phyloP scores from a whole-genome alignment of 2,113 vertebrate species.

The Morone saxatilis region DNA sequence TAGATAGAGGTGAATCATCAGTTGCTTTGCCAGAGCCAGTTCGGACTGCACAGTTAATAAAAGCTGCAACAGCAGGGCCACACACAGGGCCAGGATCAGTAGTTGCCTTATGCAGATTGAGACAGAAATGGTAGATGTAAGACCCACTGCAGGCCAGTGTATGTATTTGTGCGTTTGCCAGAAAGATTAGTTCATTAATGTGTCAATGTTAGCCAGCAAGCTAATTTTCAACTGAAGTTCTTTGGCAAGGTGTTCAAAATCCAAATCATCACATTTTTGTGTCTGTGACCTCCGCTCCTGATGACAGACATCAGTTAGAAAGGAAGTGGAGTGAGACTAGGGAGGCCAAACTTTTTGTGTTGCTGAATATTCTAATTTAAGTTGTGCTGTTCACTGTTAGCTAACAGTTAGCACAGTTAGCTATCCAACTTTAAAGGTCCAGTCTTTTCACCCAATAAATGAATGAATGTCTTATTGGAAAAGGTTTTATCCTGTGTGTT shows the following conservation, averaged over 20 bases:
- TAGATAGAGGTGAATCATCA: background rate
- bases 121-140: background rate
- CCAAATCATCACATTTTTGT: background rate
- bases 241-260: background rate
- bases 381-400: background rate
- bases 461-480: background rate
- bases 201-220: background rate
- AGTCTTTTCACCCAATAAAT: background rate
- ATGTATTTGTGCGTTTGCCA: background rate
- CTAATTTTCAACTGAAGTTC: background rate
- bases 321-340: background rate
- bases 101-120: background rate
- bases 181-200: background rate
- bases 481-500: background rate
- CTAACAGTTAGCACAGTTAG: no score
- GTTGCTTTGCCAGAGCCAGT: background rate
- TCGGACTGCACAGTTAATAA: background rate
- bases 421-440: background rate
- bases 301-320: background rate
- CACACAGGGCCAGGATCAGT: background rate
- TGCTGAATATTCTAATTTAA: background rate
- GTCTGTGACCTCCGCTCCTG: background rate
- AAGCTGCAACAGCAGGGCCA: background rate
- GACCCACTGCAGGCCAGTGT: background rate
- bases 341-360: background rate